phyloP scores from a whole-genome alignment of 2,888 invertebrate species.

The Matsumyia berberina region DNA sequence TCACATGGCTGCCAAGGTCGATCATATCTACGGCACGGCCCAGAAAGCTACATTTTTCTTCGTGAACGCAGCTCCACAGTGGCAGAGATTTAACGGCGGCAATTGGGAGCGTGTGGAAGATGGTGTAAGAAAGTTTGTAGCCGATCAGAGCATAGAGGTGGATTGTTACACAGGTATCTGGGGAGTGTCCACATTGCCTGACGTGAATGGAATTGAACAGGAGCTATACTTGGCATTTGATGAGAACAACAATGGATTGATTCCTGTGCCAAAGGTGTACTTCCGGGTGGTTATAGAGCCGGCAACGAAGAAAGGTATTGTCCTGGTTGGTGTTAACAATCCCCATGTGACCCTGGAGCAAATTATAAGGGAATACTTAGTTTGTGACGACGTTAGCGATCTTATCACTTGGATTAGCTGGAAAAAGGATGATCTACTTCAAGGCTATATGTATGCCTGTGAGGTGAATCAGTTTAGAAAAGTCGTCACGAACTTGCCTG shows the following conservation, averaged over 20 bases:
- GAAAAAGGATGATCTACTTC: conserved; percentile 77
- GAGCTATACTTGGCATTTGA: conserved; percentile 82
- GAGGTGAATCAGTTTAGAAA: conserved; percentile 79
- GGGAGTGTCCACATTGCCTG: conserved; percentile 85
- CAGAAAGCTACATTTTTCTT: conserved; percentile 86
- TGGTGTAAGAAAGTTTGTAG: conserved; percentile 84
- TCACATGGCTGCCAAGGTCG: conserved; percentile 85
- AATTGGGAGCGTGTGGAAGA: conserved; percentile 86
- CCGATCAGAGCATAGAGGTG: conserved; percentile 80
- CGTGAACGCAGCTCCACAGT: conserved; percentile 86
- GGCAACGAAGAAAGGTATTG: conserved; percentile 84
- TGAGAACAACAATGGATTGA: conserved; percentile 80
- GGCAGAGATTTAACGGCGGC: conserved; percentile 86
- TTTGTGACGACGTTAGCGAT: conserved; percentile 80
- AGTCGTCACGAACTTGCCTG: conserved; percentile 79
- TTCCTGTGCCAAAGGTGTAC: conserved; percentile 86
- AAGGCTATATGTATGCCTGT: conserved; percentile 81
- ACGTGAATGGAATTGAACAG: conserved; percentile 81
- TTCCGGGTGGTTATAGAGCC: conserved; percentile 86
- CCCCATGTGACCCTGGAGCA: conserved; percentile 80
- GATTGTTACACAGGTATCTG: conserved; percentile 86
- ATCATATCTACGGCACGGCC: conserved; percentile 85
- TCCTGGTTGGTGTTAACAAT: conserved; percentile 85
- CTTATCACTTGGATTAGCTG: conserved; percentile 80
- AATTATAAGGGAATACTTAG: conserved; percentile 78